Conservation (phyloP, 2,888 invertebrate species). For the Drosophila neotestacea region DNA sequence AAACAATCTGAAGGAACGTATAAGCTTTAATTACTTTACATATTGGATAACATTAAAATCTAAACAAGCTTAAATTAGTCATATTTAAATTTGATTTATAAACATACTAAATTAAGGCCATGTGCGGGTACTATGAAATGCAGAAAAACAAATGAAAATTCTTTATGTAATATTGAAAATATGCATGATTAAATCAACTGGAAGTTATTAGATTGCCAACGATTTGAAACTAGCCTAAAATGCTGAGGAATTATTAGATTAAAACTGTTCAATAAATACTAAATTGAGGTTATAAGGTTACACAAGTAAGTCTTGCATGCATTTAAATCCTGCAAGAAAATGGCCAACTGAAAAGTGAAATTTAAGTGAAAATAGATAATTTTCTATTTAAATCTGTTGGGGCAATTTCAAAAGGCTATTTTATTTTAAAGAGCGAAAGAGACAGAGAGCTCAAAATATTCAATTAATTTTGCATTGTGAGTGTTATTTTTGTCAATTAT, state of each 20-base stretch:
- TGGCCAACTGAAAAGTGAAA: not conserved
- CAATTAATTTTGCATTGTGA: conserved; percentile 24
- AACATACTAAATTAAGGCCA: conserved; percentile 2
- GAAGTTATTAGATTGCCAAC: not conserved
- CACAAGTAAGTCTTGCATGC: not conserved
- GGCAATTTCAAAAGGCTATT: not conserved
- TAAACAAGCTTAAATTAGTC: not conserved
- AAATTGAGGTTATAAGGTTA: conserved; percentile 6
- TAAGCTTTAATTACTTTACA: conserved; percentile 1
- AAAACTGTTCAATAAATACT: not conserved
- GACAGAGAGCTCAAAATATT: conserved; percentile 2
- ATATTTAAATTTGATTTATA: not conserved
- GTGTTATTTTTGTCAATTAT: conserved; percentile 24
- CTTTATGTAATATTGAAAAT: not conserved
- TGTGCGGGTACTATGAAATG: not conserved
- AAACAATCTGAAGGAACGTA: not conserved
- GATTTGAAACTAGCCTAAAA: not conserved
- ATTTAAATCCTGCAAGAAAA: not conserved
- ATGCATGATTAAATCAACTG: not conserved
- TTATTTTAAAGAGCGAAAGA: not conserved
- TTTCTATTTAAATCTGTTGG: not conserved
- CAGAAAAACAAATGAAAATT: not conserved
- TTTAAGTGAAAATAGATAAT: not conserved
- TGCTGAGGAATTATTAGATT: not conserved
- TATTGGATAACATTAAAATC: not conserved